Evolutionary conservation across 2,113 vertebrate species (phyloP).

Genomic region (Rattus rattus): DNA sequence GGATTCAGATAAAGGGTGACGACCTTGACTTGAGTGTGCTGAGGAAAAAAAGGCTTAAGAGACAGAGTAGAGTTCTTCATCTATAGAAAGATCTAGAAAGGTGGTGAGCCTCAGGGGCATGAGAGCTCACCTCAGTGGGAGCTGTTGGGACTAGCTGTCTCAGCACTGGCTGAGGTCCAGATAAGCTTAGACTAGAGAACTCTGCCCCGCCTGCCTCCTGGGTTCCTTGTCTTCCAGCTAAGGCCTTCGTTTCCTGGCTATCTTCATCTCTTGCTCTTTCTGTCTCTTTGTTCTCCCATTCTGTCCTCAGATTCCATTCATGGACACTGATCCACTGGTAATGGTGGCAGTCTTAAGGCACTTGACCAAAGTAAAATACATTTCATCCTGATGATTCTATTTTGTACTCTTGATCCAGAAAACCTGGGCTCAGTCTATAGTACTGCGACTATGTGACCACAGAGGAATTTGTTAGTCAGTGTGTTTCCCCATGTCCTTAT

Average conservation of each 20-base stretch:
- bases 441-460: background rate
- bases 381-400: background rate
- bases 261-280: background rate
- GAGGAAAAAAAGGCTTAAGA: background rate
- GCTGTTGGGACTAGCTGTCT: background rate
- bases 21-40: background rate
- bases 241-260: background rate
- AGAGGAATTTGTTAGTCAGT: background rate
- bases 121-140: background rate
- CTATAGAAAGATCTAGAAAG: background rate
- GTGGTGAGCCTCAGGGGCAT: background rate
- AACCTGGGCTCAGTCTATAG: background rate
- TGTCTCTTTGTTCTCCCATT: background rate
- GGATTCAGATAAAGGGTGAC: background rate
- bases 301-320: background rate
- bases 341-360: background rate
- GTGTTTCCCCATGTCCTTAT: background rate
- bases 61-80: background rate
- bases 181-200: no score
- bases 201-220: accelerated
- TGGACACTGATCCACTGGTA: background rate
- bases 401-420: constrained; percentile 14
- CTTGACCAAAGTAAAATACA: background rate
- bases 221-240: background rate
- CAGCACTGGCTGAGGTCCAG: background rate